Percentiles rank a stretch among this genome's conserved stretches.
Conservation (phyloP, 1,140 invertebrate species). For the Euwallacea similis region DNA sequence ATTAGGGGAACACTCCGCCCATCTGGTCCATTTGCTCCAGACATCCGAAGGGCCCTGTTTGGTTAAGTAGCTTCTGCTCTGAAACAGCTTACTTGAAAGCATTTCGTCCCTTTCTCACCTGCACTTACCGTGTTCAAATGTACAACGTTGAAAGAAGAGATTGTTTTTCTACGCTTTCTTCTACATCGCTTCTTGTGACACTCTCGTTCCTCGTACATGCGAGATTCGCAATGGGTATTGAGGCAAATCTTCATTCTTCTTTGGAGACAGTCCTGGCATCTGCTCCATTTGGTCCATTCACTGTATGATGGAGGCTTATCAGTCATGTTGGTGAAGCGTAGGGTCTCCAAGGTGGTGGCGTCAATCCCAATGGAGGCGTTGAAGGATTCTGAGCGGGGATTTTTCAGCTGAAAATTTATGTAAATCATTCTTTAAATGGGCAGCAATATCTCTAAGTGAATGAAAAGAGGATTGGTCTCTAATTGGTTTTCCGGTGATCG, state of each 20-base stretch:
- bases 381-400: no score
- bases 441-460: not conserved
- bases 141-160: slow-evolving; percentile 42
- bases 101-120: not conserved
- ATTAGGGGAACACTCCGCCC: slow-evolving; percentile 54
- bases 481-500: slow-evolving; percentile 22
- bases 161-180: slow-evolving; percentile 42
- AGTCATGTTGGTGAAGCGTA: no score
- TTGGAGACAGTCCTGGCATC: slow-evolving; percentile 47
- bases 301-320: not conserved
- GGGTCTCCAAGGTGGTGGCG: no score
- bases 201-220: slow-evolving; percentile 46
- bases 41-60: slow-evolving; percentile 43
- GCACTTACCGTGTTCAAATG: slow-evolving; percentile 42
- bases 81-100: slow-evolving; percentile 22
- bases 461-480: slow-evolving; percentile 23
- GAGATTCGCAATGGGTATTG: slow-evolving; percentile 40
- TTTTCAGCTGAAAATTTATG: not conserved
- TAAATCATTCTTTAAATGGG: not conserved
- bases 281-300: slow-evolving; percentile 47
- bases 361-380: no score
- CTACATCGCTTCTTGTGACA: slow-evolving; percentile 46
- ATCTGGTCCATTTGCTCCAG: slow-evolving; percentile 56
- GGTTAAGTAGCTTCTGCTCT: slow-evolving; percentile 42
- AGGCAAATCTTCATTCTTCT: slow-evolving; percentile 48